Percentiles rank a stretch among this genome's conserved stretches.
These are phyloP conservation scores for Coilia nasus DNA, from an alignment of 2,797 vertebrate genomes.

Conservation along the genomic window DNA sequence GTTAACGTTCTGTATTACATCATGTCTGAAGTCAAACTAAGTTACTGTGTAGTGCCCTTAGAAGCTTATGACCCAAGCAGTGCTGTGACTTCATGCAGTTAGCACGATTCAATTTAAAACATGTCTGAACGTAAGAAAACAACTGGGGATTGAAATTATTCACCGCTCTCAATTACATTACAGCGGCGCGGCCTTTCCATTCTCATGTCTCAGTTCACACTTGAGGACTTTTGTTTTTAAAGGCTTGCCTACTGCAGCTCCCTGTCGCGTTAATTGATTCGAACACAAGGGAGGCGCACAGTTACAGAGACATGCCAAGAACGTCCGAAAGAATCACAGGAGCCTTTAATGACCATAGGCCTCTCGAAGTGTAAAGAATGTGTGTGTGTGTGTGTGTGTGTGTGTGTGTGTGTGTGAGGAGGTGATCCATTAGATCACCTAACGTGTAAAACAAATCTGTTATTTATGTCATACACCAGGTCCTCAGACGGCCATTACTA, in stretches of 20 bases:
- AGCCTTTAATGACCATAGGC: slow-evolving; percentile 35
- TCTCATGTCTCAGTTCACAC: not conserved
- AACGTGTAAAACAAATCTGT: slow-evolving; percentile 59
- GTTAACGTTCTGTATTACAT: slow-evolving; percentile 36
- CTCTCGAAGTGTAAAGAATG: not conserved
- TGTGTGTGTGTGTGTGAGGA: not conserved
- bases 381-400: too few relatives aligned
- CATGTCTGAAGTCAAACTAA: slow-evolving; percentile 38
- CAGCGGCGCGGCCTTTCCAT: not conserved
- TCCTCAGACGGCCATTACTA: slow-evolving; percentile 78
- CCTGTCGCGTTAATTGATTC: slow-evolving; percentile 24
- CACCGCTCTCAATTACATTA: slow-evolving; percentile 6
- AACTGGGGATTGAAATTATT: slow-evolving; percentile 22
- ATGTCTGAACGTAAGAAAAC: slow-evolving; percentile 28
- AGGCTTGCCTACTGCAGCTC: slow-evolving; percentile 7
- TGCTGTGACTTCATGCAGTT: slow-evolving; percentile 25
- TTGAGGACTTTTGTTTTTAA: slow-evolving; percentile 12
- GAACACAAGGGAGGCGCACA: slow-evolving; percentile 12
- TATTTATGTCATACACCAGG: slow-evolving; percentile 69
- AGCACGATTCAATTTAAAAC: slow-evolving; percentile 7
- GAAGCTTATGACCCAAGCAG: slow-evolving; percentile 26
- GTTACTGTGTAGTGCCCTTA: slow-evolving; percentile 27
- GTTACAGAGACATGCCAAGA: slow-evolving; percentile 34
- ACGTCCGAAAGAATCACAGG: slow-evolving; percentile 17
- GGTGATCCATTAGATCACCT: slow-evolving; percentile 49